Evolutionary conservation across 2,113 vertebrate genomes (phyloP).

Genomic region (Labrus mixtus): DNA sequence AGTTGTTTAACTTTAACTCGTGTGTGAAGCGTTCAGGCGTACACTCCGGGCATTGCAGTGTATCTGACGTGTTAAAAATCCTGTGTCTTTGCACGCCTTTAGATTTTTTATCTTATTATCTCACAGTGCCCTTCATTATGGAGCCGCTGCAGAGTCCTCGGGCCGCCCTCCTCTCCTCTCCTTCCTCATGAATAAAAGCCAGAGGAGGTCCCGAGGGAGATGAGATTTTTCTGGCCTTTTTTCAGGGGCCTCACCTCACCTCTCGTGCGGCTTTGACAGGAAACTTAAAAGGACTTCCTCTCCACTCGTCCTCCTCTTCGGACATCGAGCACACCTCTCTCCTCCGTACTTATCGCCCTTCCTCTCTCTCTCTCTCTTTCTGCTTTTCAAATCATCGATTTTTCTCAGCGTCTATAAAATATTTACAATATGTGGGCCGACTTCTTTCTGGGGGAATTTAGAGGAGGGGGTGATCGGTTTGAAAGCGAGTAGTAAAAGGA

Average conservation of each 20-base stretch:
- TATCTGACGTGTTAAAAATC: not conserved
- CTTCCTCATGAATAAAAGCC: slow-evolving; percentile 52
- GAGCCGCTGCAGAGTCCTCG: not conserved
- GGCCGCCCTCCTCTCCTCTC: slow-evolving; percentile 10
- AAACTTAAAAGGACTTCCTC: slow-evolving; percentile 41
- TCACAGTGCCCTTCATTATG: slow-evolving; percentile 11
- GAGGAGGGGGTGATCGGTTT: slow-evolving; percentile 69
- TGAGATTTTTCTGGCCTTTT: slow-evolving; percentile 34
- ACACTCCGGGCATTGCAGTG: not conserved
- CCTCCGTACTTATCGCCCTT: slow-evolving; percentile 50
- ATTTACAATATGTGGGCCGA: slow-evolving; percentile 82
- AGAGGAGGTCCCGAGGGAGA: slow-evolving; percentile 21
- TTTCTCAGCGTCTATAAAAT: slow-evolving; percentile 81
- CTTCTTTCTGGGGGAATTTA: slow-evolving; percentile 78
- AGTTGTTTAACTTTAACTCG: not conserved
- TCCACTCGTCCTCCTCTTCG: slow-evolving; percentile 31
- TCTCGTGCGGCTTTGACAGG: not conserved
- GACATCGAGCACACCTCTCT: slow-evolving; percentile 27
- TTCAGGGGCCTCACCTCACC: slow-evolving; percentile 32
- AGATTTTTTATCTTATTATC: slow-evolving; percentile 4
- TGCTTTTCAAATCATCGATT: slow-evolving; percentile 80
- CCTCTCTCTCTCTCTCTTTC: slow-evolving; percentile 51
- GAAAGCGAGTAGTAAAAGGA: slow-evolving; percentile 73
- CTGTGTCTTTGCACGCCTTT: not conserved
- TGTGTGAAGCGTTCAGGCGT: not conserved